Evolutionary conservation across 2,113 vertebrate species (phyloP).

Genomic region (sheep (Ovis aries)): ARS-UI_Ramb_v3.0 NC_056057.1:60278001-60278500

Average conservation of each 20-base stretch:
- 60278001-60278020: not conserved
- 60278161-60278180: not conserved
- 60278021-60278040: not conserved
- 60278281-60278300: not conserved
- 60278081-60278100: not conserved
- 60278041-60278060: not conserved
- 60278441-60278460: not conserved
- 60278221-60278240: not conserved
- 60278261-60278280: not conserved
- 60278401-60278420: not conserved
- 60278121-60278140: not conserved
- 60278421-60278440: not conserved
- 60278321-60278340: not conserved
- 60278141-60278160: fast-evolving
- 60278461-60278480: not conserved
- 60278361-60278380: not conserved
- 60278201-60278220: not conserved
- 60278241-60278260: not conserved
- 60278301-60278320: not conserved
- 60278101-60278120: not conserved
- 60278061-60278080: not conserved
- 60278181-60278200: not conserved
- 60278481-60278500: not conserved
- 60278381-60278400: not conserved
- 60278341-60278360: not conserved